Conservation (phyloP, 2,888 invertebrate genomes). For the Lamellibrachia columna region DNA sequence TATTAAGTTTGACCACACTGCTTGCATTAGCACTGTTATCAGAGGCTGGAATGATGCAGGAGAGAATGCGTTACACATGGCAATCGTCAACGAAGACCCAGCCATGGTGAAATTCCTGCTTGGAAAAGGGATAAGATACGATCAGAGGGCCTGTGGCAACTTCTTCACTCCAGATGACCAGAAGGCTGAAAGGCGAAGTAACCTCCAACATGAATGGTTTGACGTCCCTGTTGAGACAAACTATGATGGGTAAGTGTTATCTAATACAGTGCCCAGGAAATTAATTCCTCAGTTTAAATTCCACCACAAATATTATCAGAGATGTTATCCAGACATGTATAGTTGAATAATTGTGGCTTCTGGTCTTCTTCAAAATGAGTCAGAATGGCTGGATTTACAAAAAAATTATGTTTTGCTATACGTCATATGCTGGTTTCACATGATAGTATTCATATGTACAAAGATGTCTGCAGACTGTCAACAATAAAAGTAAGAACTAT, state of each 20-base stretch:
- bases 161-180: constrained; percentile 99
- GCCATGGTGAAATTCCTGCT: constrained; percentile 95
- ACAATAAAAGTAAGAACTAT: too few relatives aligned
- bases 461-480: too few relatives aligned
- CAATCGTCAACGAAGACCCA: constrained; percentile 98
- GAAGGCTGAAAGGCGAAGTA: constrained; percentile 87
- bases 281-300: background rate
- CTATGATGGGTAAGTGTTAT: constrained; percentile 60
- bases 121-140: constrained; percentile 87
- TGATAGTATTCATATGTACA: too few relatives aligned
- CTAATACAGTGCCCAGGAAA: background rate
- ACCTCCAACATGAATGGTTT: constrained; percentile 90
- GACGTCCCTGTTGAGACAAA: constrained; percentile 76
- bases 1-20: too few relatives aligned
- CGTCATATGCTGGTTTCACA: too few relatives aligned
- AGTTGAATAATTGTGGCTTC: too few relatives aligned
- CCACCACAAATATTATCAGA: background rate
- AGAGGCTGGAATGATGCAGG: constrained; percentile 67
- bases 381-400: too few relatives aligned
- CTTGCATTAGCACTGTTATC: too few relatives aligned
- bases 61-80: constrained; percentile 94
- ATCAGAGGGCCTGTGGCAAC: constrained; percentile 90
- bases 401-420: too few relatives aligned
- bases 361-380: too few relatives aligned
- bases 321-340: too few relatives aligned